Evolutionary conservation across 2,797 vertebrate genomes (phyloP).

Genomic region (Saguinus oedipus): DNA sequence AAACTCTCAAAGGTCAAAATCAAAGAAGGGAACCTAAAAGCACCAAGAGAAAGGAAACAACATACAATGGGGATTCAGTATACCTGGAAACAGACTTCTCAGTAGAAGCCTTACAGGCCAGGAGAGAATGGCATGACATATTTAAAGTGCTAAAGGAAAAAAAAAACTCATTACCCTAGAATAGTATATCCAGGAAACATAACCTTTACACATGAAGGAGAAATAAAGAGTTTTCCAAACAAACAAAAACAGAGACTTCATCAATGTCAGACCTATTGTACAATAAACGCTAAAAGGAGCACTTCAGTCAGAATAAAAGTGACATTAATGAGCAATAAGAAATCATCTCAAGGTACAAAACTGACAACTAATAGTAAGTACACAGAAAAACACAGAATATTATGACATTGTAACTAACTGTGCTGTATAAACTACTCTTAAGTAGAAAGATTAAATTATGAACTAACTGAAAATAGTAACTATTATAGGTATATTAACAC

Average conservation of each 20-base stretch:
- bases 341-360: background rate
- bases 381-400: background rate
- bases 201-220: background rate
- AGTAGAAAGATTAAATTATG: background rate
- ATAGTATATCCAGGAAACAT: background rate
- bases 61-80: background rate
- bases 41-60: background rate
- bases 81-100: background rate
- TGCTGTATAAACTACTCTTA: background rate
- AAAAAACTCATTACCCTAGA: background rate
- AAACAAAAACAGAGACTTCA: background rate
- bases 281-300: background rate
- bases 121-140: background rate
- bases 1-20: no score
- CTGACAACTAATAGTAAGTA: background rate
- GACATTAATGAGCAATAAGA: background rate
- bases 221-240: background rate
- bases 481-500: background rate
- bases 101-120: background rate
- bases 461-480: background rate
- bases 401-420: background rate
- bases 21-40: background rate
- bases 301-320: background rate
- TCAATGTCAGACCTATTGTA: background rate
- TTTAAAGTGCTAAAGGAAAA: background rate